Evolutionary conservation across 2,888 invertebrate genomes (phyloP), one percentile per base, ranked within the genome.

Genomic region (Entomobrya multifasciata): DNA sequence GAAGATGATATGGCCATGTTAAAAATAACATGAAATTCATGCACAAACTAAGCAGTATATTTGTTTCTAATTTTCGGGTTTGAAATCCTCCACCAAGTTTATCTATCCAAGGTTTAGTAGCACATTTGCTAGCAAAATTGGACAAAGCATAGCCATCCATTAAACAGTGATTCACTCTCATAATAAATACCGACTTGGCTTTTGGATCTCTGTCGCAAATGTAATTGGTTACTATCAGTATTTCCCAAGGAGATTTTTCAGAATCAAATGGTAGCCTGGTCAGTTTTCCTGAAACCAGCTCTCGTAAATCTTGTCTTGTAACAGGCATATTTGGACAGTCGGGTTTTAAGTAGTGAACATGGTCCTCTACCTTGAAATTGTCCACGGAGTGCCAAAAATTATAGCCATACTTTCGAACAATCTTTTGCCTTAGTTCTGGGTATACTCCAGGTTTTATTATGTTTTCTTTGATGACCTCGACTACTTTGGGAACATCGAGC

Each of bases 301-400:
- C 1, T 1, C 62, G 78, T 0, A 79, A 8, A 1, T 65, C 78
- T 1, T 13, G 20, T 15, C 8, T 10, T 10, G 25, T 62, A 8
- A 62, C 62, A 47, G 41, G 62, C 4, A 1, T 11, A 1, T 65
- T 49, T n/a, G 78, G 78, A 5, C 25, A 13, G 11, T 41, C 41
- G 3, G 41, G n/a, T n/a, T n/a, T n/a, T n/a, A n/a, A n/a, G n/a
- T n/a, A n/a, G n/a, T n/a, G n/a, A n/a, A n/a, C n/a, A 47, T 79
- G 78, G 17, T 79, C 49, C 20, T 79, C 78, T 1, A 65, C n/a
- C n/a, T 47, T n/a, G 15, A 79, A 79, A 47, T 65, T 47, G 13
- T 79, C 78, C 62, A 79, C 62, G 49, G 20, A 6, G n/a, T 47
- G 4, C 65, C 78, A 65, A 57, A 79, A 79, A 10, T 44, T 25